phyloP scores from a whole-genome alignment of 2,888 invertebrate species.

The Meghimatium bilineatum region DNA sequence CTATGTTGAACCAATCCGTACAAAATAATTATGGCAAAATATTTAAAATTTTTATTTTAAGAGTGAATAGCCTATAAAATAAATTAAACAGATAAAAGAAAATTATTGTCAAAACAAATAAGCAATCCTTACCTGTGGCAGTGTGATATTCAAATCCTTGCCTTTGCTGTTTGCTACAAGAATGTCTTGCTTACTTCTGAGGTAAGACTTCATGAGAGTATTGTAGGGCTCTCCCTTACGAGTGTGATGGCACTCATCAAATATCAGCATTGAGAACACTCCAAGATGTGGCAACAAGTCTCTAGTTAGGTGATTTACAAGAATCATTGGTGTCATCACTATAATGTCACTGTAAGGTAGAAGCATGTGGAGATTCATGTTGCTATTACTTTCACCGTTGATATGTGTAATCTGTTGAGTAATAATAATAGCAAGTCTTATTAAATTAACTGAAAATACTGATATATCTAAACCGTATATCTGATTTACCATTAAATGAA shows the following conservation, averaged over 20 bases:
- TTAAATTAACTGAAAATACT: not conserved
- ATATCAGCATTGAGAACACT: constrained; percentile 54
- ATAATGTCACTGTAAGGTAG: constrained; percentile 56
- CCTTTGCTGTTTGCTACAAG: constrained; percentile 3
- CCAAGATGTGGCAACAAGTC: constrained; percentile 33
- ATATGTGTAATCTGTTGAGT: constrained; percentile 29
- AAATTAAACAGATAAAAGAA: too few species aligned
- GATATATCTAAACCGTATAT: not conserved
- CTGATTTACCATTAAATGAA: not conserved
- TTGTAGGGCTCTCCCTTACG: constrained; percentile 60
- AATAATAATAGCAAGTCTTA: not conserved
- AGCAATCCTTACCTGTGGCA: constrained; percentile 23
- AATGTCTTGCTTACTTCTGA: constrained; percentile 30
- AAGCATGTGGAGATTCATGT: constrained; percentile 44
- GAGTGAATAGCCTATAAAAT: too few species aligned
- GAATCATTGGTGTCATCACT: constrained; percentile 72
- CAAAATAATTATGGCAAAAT: too few species aligned
- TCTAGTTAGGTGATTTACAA: constrained; percentile 63
- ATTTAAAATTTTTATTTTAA: too few species aligned
- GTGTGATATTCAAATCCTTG: not conserved
- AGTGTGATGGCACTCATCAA: constrained; percentile 64
- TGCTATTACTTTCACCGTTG: constrained; percentile 46
- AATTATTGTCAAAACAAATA: too few species aligned
- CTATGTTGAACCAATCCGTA: too few species aligned
- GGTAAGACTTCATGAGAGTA: constrained; percentile 55